Conservation (phyloP, 1,140 invertebrate genomes). For the Brevipalpus yothersi region DNA sequence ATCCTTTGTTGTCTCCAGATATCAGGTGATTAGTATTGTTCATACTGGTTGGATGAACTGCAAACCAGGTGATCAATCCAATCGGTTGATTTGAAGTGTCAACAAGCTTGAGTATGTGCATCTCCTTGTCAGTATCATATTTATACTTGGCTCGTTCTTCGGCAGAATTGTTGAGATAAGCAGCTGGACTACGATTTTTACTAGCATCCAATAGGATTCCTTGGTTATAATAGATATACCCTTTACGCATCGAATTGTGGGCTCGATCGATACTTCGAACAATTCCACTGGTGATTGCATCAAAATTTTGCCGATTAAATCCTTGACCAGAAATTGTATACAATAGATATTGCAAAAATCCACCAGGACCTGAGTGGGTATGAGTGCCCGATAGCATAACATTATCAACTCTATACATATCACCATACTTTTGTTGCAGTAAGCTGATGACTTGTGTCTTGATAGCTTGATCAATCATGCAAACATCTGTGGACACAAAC, state of each 20-base stretch:
- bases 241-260: constrained; percentile 37
- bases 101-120: constrained; percentile 49
- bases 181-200: constrained; percentile 65
- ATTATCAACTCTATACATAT: constrained; percentile 35
- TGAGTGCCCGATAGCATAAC: constrained; percentile 35
- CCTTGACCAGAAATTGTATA: constrained; percentile 63
- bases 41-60: constrained; percentile 81
- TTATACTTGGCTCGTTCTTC: constrained; percentile 52
- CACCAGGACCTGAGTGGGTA: constrained; percentile 62
- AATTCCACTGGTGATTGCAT: constrained; percentile 46
- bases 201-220: constrained; percentile 45
- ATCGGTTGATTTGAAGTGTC: constrained; percentile 23
- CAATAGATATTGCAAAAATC: constrained; percentile 58
- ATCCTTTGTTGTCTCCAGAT: constrained; percentile 76
- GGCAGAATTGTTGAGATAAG: constrained; percentile 57
- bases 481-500: constrained; percentile 56
- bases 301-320: constrained; percentile 50
- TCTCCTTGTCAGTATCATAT: constrained; percentile 53
- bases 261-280: constrained; percentile 52
- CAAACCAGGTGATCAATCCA: constrained; percentile 51
- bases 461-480: constrained; percentile 54
- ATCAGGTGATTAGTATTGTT: constrained; percentile 74
- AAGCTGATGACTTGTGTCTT: constrained; percentile 42
- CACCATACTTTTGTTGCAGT: constrained; percentile 35
- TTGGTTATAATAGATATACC: constrained; percentile 36